Evolutionary conservation across 2,113 vertebrate genomes (phyloP).

Genomic region (Nanorana parkeri): DNA sequence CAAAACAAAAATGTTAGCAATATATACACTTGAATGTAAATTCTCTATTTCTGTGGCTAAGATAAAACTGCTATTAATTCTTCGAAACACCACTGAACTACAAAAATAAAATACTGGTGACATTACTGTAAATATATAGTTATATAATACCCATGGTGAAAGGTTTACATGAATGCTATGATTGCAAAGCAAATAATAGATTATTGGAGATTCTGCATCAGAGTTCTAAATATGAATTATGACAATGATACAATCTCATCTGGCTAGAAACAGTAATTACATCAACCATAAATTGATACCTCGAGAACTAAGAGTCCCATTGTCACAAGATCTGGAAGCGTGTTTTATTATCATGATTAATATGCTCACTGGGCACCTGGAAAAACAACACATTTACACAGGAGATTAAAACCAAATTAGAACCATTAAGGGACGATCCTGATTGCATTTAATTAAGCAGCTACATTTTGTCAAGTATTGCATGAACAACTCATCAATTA

Average conservation of each 20-base stretch:
- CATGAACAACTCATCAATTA: conserved; percentile 17
- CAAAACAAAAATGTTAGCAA: no score
- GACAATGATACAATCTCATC: conserved; percentile 6
- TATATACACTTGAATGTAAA: no score
- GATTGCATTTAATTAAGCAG: conserved; percentile 35
- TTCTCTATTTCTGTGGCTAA: no score
- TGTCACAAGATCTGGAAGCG: background rate
- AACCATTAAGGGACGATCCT: conserved; percentile 26
- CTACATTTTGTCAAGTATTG: background rate
- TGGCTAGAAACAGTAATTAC: conserved; percentile 14
- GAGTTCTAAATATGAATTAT: background rate
- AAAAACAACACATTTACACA: conserved; percentile 28
- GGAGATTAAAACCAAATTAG: conserved; percentile 29
- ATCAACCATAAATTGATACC: conserved; percentile 22
- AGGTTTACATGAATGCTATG: no score
- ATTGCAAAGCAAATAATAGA: background rate
- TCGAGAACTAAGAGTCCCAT: conserved; percentile 9
- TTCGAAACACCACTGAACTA: no score
- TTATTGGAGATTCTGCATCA: background rate
- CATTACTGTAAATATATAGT: no score
- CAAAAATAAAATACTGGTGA: no score
- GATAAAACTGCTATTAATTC: no score
- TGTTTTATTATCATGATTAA: conserved; percentile 38
- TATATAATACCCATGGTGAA: no score
- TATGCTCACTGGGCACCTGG: conserved; percentile 30